phyloP scores from a whole-genome alignment of 2,888 invertebrate genomes.

The Drosophila neonasuta region DNA sequence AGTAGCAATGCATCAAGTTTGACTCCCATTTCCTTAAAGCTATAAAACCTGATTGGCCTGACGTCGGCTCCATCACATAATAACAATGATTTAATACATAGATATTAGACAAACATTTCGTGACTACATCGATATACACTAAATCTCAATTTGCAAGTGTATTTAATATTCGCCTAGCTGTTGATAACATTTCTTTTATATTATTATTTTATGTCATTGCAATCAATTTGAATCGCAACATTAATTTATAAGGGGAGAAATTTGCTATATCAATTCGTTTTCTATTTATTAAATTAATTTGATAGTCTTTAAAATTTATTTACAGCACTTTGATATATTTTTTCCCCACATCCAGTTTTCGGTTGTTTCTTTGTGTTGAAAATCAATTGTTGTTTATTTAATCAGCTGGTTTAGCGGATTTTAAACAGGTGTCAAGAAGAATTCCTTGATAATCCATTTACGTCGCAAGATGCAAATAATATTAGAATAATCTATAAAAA shows the following conservation, averaged over 20 bases:
- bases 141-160: background rate
- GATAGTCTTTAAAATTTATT: background rate
- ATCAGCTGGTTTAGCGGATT: background rate
- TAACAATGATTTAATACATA: background rate
- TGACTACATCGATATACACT: background rate
- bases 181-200: background rate
- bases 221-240: slow-evolving; percentile 3
- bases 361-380: background rate
- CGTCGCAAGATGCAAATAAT: background rate
- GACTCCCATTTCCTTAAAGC: background rate
- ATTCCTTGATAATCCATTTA: background rate
- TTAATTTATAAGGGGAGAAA: slow-evolving; percentile 10
- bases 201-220: background rate
- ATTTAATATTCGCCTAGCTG: background rate
- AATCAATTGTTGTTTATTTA: background rate
- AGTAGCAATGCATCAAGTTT: background rate
- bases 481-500: slow-evolving; percentile 2
- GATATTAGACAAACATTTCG: background rate
- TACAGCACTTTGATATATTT: background rate
- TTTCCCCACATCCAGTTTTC: background rate
- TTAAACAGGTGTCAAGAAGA: background rate
- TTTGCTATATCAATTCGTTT: background rate
- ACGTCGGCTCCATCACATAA: background rate
- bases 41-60: background rate
- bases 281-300: slow-evolving; percentile 4